phyloP scores from a whole-genome alignment of 1,140 invertebrate genomes.

The Acromyrmex charruanus region DNA sequence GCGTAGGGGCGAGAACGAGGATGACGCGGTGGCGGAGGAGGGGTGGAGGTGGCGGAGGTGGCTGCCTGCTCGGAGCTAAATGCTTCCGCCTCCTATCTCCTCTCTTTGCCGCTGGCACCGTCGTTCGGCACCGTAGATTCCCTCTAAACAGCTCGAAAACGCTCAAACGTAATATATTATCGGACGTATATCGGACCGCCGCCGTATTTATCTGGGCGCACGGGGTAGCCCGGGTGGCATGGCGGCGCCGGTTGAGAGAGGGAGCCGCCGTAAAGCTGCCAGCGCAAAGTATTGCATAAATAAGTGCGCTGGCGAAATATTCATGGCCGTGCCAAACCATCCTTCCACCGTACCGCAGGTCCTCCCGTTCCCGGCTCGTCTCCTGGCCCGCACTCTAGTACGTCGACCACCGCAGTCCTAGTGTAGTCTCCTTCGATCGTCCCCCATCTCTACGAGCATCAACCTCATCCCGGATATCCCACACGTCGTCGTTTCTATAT shows the following conservation, averaged over 20 bases:
- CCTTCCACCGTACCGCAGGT: conserved; percentile 75
- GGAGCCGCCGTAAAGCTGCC: conserved; percentile 84
- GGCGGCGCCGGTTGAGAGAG: conserved; percentile 67
- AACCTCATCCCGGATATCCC: conserved; percentile 73
- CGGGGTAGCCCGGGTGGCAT: conserved; percentile 59
- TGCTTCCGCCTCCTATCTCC: conserved; percentile 78
- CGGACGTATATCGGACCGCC: conserved; percentile 80
- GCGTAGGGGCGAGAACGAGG: conserved; percentile 44
- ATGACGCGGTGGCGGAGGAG: conserved; percentile 3
- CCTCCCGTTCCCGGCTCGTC: conserved; percentile 14
- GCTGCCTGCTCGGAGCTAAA: conserved; percentile 79
- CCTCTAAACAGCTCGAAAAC: conserved; percentile 83
- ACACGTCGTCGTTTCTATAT: conserved; percentile 70
- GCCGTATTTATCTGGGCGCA: conserved; percentile 82
- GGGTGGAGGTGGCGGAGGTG: conserved; percentile 37
- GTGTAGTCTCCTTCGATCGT: conserved; percentile 49
- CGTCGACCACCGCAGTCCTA: conserved; percentile 67
- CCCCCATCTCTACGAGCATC: conserved; percentile 68
- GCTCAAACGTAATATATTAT: conserved; percentile 85
- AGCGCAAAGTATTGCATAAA: conserved; percentile 87
- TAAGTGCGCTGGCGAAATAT: conserved; percentile 86
- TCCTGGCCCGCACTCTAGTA: conserved; percentile 48
- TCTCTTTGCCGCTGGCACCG: conserved; percentile 69
- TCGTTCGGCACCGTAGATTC: conserved; percentile 72
- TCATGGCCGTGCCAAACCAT: conserved; percentile 84